Base-by-base conservation (phyloP, 2,888 invertebrate species). In the Agrenia bidenticulata region DNA sequence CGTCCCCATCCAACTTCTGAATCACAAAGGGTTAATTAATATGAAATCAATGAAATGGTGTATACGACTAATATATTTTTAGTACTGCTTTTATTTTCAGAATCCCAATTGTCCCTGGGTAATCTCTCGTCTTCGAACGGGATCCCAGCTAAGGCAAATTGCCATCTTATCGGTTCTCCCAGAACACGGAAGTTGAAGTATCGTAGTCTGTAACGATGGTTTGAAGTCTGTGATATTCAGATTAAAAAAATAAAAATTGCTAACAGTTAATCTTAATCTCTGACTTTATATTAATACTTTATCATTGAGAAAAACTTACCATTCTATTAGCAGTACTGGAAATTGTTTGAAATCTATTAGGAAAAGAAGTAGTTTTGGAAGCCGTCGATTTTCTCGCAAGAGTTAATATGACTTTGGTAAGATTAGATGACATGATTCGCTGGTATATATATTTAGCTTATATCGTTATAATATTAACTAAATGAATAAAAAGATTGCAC, bases 1-100 rank as follows among this genome's bases (percentile, higher is more conserved):
- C 67, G 62, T 0, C 70, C 69, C 63, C 69, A 64, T 55, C 67
- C 66, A 19, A 68, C 64, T 26, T 64, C 70, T 73, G 41, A 26
- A 54, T 54, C n/a, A n/a, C n/a, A n/a, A n/a, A n/a, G n/a, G n/a
- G n/a, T n/a, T n/a, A n/a, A n/a, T 32, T 21, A 55, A 37, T 53
- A 37, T 5, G 41, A 17, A 41, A 50, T 32, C 32, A 11, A 32
- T 11, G 11, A 32, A n/a, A n/a, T n/a, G n/a, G n/a, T n/a, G n/a
- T n/a, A 32, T 27, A n/a, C 55, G 9, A 54, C 50, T n/a, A n/a
- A n/a, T n/a, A n/a, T n/a, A n/a, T n/a, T n/a, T n/a, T n/a, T n/a
- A n/a, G n/a, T 32, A 62, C 21, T 53, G 45, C 41, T 45, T n/a
- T 45, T 17, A 19, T 56, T 56, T 15, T 45, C 55, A 49, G n/a